phyloP scores from a whole-genome alignment of 2,797 vertebrate species.

The Megaceryle alcyon region DNA sequence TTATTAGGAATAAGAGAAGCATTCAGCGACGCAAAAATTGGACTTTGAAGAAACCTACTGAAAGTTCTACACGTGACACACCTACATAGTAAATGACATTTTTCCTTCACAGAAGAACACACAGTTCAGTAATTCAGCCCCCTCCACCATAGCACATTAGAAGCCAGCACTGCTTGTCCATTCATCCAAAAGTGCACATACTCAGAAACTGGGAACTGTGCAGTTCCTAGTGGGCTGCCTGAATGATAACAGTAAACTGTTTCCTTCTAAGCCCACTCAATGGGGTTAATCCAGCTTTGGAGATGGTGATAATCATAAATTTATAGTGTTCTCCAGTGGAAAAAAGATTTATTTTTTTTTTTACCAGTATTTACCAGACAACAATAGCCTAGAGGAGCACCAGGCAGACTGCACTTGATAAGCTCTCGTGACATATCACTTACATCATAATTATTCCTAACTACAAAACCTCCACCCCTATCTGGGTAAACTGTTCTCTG shows the following conservation, averaged over 20 bases:
- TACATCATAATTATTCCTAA: not conserved
- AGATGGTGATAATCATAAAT: not conserved
- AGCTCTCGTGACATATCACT: not conserved
- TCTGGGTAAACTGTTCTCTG: not conserved
- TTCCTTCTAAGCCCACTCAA: constrained; percentile 12
- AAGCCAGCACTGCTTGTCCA: constrained; percentile 51
- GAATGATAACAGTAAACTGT: constrained; percentile 27
- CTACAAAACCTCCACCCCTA: not conserved
- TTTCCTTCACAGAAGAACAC: constrained; percentile 45
- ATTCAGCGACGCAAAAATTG: not conserved
- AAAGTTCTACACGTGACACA: constrained; percentile 65
- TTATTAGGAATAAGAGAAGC: constrained; percentile 18
- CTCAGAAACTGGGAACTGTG: constrained; percentile 14
- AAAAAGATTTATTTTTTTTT: not conserved
- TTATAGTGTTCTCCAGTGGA: not conserved
- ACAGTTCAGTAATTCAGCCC: constrained; percentile 69
- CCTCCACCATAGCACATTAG: constrained; percentile 4
- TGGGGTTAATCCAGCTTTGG: not conserved
- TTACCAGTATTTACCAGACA: not conserved
- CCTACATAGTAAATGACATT: constrained; percentile 65
- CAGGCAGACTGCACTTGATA: not conserved
- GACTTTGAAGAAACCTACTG: constrained; percentile 48
- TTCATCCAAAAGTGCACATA: constrained; percentile 69
- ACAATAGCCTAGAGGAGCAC: not conserved
- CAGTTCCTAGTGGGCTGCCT: not conserved